Evolutionary conservation across 2,797 vertebrate species (phyloP).

Genomic region (Diplodus puntazzo): DNA sequence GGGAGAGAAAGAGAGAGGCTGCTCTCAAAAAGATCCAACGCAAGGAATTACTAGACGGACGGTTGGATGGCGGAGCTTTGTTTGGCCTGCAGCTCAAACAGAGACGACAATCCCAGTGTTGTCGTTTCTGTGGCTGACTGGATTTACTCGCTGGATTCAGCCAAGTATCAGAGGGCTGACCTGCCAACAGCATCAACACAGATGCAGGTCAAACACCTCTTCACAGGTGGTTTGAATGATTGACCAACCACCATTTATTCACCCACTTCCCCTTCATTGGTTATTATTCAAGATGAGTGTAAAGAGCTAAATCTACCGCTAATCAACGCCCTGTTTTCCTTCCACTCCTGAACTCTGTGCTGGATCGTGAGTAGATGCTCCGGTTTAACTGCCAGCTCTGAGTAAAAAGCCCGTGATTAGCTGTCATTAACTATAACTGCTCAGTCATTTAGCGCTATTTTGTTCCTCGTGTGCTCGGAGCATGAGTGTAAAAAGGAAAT

Average conservation of each 20-base stretch:
- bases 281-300: neutral
- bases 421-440: neutral
- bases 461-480: too few relatives aligned
- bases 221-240: slow-evolving; percentile 5
- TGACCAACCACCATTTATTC: neutral
- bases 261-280: neutral
- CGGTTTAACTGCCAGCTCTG: neutral
- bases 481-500: neutral
- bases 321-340: neutral
- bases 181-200: slow-evolving; percentile 1
- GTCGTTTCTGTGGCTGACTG: neutral
- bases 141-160: slow-evolving; percentile 20
- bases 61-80: neutral
- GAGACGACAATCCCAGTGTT: neutral
- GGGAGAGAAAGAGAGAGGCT: neutral
- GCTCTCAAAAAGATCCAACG: slow-evolving; percentile 11
- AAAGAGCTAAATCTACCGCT: too few relatives aligned
- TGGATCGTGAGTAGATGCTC: neutral
- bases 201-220: neutral
- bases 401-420: neutral
- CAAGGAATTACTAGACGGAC: neutral
- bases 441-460: neutral
- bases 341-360: neutral
- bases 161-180: neutral
- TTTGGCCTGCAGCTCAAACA: slow-evolving; percentile 15